A percentile compares a stretch with the other conserved stretches of the same genome.
Evolutionary conservation across 2,113 vertebrate genomes (phyloP).

Genomic region (Mustela lutreola): DNA sequence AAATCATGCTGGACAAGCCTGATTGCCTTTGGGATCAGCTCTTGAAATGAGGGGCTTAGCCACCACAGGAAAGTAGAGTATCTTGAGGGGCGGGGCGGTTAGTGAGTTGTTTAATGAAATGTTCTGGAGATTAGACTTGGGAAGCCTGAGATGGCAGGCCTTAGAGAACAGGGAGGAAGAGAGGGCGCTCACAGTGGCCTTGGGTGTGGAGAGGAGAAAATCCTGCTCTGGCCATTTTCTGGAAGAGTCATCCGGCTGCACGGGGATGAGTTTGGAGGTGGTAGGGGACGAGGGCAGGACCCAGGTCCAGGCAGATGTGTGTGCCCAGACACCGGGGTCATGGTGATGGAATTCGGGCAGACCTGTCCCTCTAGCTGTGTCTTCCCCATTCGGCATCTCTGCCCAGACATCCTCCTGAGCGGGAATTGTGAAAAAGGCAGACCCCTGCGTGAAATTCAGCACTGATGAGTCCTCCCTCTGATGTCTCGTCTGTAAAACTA

Average conservation of each 20-base stretch:
- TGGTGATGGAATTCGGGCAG: background rate
- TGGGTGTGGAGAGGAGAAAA: background rate
- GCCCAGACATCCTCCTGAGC: too few species aligned
- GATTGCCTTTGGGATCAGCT: slow-evolving; percentile 70
- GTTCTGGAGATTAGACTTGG: background rate
- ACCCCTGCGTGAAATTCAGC: background rate
- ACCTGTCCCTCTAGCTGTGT: too few species aligned
- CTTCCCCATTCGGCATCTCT: background rate
- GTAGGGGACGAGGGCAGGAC: fast-evolving
- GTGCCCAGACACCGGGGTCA: background rate
- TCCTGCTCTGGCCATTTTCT: background rate
- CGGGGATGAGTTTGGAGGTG: background rate
- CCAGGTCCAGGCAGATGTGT: fast-evolving
- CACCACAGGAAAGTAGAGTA: background rate
- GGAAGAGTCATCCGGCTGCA: background rate
- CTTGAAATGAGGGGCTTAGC: slow-evolving; percentile 59
- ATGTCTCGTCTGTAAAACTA: background rate
- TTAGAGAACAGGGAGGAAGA: background rate
- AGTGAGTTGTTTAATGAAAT: slow-evolving; percentile 40
- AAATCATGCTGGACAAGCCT: slow-evolving; percentile 79
- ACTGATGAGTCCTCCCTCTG: background rate
- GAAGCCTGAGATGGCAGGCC: background rate
- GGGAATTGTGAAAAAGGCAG: background rate
- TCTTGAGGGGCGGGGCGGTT: background rate
- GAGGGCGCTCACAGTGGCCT: background rate